Conservation (phyloP, 1,140 invertebrate species). For the Octopus sinensis region DNA sequence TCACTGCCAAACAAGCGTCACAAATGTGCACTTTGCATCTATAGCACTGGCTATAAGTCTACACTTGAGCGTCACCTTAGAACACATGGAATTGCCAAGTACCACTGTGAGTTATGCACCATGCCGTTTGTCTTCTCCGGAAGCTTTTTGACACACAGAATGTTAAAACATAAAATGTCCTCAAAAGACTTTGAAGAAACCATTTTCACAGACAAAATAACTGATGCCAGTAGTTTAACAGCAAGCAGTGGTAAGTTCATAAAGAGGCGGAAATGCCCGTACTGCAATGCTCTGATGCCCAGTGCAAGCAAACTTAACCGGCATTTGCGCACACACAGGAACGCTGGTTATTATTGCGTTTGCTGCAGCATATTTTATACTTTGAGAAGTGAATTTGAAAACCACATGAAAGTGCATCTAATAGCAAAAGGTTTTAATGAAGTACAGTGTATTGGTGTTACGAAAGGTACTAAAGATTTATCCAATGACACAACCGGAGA, state of each 20-base stretch:
- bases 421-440: neutral
- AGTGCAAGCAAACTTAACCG: conserved; percentile 9
- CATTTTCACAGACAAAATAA: conserved; percentile 14
- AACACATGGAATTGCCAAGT: conserved; percentile 31
- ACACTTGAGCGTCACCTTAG: conserved; percentile 36
- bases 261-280: neutral
- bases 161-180: conserved; percentile 22
- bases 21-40: conserved; percentile 37
- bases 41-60: conserved; percentile 40
- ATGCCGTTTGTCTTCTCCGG: conserved; percentile 32
- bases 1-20: conserved; percentile 23
- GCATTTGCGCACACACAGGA: conserved; percentile 8
- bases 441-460: no score
- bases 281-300: neutral
- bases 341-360: conserved; percentile 8
- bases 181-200: conserved; percentile 18
- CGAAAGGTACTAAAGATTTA: no score
- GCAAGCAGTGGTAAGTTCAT: neutral
- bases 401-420: neutral
- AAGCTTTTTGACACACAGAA: conserved; percentile 32
- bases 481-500: no score
- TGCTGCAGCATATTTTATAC: neutral
- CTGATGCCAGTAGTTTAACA: neutral
- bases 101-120: conserved; percentile 31
- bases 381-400: neutral